Evolutionary conservation across 2,888 invertebrate genomes (phyloP).

Genomic region (Nephrotoma appendiculata): DNA sequence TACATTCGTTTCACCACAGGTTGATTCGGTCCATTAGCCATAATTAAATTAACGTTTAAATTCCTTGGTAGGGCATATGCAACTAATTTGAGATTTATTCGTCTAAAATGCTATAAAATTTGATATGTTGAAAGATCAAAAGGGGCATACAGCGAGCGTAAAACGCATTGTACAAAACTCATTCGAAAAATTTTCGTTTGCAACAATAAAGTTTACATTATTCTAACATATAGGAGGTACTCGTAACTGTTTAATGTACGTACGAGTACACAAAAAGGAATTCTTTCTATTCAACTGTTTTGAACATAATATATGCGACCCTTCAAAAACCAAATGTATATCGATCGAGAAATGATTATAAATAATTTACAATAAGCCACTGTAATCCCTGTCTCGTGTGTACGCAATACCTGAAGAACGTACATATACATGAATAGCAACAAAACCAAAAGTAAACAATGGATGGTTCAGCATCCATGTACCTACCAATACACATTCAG

Average conservation of each 20-base stretch:
- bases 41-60: not conserved
- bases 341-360: not conserved
- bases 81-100: not conserved
- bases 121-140: not conserved
- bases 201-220: not conserved
- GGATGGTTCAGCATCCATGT: not conserved
- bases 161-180: not conserved
- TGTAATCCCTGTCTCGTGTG: not conserved
- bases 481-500: not conserved
- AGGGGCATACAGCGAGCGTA: not conserved
- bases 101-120: no score
- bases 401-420: not conserved
- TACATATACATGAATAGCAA: not conserved
- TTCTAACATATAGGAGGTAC: not conserved
- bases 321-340: not conserved
- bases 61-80: not conserved
- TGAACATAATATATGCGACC: not conserved
- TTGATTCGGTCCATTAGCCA: not conserved
- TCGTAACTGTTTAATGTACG: not conserved
- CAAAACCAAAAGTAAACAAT: not conserved
- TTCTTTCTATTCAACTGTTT: not conserved
- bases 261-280: not conserved
- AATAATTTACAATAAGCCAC: not conserved
- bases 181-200: not conserved
- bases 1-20: not conserved